Base-by-base conservation (phyloP, 1,140 invertebrate genomes). In the Parapsyche elsis region DNA sequence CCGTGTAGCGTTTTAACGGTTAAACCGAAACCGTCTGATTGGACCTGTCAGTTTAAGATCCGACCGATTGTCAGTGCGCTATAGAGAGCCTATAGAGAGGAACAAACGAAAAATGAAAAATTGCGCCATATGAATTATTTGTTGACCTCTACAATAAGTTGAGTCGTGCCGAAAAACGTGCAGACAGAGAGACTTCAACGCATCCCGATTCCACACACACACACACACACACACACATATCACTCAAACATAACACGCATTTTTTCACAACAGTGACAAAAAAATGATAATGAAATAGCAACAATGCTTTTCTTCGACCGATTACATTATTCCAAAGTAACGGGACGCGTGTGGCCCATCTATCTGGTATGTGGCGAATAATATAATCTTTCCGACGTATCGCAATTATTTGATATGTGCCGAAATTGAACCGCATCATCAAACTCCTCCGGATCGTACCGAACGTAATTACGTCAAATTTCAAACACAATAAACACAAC, bases 371-470 rank as follows among this genome's bases (percentile, higher is more conserved):
- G 30, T 38, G 30, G 14, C n/a, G 57, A 64, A 53, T 77, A 75
- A 75, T 75, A 53, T 77, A 77, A 64, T 77, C 75, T 77, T 16
- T 64, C 57, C 23, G 14, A 64, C 49, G 73, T 49, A 75, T 75
- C 73, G 57, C 75, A 77, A 77, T 77, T 77, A 77, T 77, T 77
- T 44, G 75, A 77, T 76, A 76, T 77, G 75, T 77, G 75, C 75
- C 75, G 75, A 77, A 77, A 77, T 77, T 64, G 75, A 77, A 77
- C 59, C 38, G 75, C 59, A 77, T 38, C 75, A 49, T 30, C 23
- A 21, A 24, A 16, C 73, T 75, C 49, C 21, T 75, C 49, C 74
- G 19, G 38, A 23, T 38, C 16, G 57, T 74, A 74, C 24, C 46
- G 24, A 76, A 76, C 74, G 30, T 76, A 76, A 76, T 76, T 76